Conservation (phyloP, 92 coral and sea anemone species). For the Virgularia gustaviana region DNA sequence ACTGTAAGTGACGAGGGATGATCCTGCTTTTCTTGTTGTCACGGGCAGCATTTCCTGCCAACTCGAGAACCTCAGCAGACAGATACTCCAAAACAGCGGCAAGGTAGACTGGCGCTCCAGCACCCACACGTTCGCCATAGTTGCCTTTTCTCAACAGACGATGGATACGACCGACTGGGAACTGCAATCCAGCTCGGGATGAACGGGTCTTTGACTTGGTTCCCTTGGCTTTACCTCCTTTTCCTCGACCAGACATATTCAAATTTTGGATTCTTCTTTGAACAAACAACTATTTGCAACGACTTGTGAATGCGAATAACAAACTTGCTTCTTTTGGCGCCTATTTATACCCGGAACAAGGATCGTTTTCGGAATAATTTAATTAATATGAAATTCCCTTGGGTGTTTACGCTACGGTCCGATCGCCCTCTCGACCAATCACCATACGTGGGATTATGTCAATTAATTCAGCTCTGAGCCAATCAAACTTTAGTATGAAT, state of each 20-base stretch:
- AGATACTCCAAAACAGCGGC: constrained; percentile 74
- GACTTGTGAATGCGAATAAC: not conserved
- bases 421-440: constrained; percentile 16
- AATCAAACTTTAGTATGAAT: not conserved
- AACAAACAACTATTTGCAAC: not conserved
- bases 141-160: constrained; percentile 71
- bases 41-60: constrained; percentile 81
- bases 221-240: constrained; percentile 75
- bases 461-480: not conserved
- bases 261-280: not conserved
- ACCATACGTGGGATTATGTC: not conserved
- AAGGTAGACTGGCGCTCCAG: constrained; percentile 69
- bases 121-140: constrained; percentile 69
- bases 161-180: constrained; percentile 78
- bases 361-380: constrained; percentile 4
- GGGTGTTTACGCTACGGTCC: constrained; percentile 22
- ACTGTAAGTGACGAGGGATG: constrained; percentile 71
- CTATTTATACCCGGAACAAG: constrained; percentile 8
- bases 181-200: constrained; percentile 71
- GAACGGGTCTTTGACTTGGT: constrained; percentile 70
- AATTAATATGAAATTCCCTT: not conserved
- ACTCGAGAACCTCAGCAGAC: constrained; percentile 74
- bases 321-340: not conserved
- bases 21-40: constrained; percentile 76
- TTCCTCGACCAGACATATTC: constrained; percentile 78